phyloP scores from a whole-genome alignment of 2,888 invertebrate genomes.

The Melanostoma mellinum region DNA sequence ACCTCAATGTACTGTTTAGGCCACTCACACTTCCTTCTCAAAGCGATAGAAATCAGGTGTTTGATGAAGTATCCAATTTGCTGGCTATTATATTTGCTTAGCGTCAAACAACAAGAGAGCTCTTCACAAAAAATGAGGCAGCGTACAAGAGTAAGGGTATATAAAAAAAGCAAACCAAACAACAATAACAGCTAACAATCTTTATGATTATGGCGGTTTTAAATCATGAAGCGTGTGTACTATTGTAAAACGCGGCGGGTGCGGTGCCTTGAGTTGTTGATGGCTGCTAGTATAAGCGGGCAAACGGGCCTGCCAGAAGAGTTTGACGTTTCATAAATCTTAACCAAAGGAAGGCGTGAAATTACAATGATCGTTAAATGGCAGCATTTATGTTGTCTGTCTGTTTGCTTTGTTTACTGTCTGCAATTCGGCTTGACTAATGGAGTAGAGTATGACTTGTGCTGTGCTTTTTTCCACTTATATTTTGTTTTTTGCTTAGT shows the following conservation, averaged over 20 bases:
- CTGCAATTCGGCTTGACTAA: constrained; percentile 70
- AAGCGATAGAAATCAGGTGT: constrained; percentile 50
- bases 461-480: constrained; percentile 8
- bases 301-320: constrained; percentile 41
- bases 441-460: constrained; percentile 44
- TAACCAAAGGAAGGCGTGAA: constrained; percentile 66
- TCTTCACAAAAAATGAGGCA: constrained; percentile 11
- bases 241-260: constrained; percentile 37
- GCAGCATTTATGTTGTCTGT: constrained; percentile 72
- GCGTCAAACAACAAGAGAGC: constrained; percentile 40
- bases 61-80: constrained; percentile 54
- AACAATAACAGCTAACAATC: constrained; percentile 68
- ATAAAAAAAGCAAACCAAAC: constrained; percentile 38
- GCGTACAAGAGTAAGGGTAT: constrained; percentile 35
- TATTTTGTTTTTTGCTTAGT: constrained; percentile 13
- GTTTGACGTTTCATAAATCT: constrained; percentile 72
- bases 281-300: constrained; percentile 10
- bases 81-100: constrained; percentile 58
- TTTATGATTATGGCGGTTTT: constrained; percentile 72
- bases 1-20: too few species aligned
- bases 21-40: too few species aligned
- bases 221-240: constrained; percentile 68
- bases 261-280: constrained; percentile 10
- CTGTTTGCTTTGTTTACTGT: constrained; percentile 73
- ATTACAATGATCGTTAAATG: constrained; percentile 72